A percentile compares a stretch with the other conserved stretches of the same genome.
phyloP scores from a whole-genome alignment of 2,888 invertebrate species.

The Apantesis nais region DNA sequence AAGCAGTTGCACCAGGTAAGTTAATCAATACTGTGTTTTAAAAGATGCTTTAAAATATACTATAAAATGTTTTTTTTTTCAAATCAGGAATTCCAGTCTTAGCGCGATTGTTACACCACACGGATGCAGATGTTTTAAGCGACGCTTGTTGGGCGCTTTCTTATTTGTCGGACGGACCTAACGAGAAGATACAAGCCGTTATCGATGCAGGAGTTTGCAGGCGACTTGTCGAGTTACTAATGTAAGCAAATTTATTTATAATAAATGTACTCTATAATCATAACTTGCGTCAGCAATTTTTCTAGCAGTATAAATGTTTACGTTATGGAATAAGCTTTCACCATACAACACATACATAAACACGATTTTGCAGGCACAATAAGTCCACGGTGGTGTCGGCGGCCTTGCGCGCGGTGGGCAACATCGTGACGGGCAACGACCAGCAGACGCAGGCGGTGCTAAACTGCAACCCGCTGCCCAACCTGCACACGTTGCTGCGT shows the following conservation, averaged over 20 bases:
- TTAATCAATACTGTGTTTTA: slow-evolving; percentile 12
- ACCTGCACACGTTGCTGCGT: slow-evolving; percentile 89
- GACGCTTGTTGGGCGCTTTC: slow-evolving; percentile 99
- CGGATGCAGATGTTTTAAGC: slow-evolving; percentile 95
- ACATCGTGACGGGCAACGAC: slow-evolving; percentile 99
- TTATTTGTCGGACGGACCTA: slow-evolving; percentile 97
- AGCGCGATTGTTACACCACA: slow-evolving; percentile 93
- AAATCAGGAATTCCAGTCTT: slow-evolving; percentile 92
- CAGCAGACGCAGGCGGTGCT: slow-evolving; percentile 97
- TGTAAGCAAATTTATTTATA: no score
- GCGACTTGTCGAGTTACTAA: slow-evolving; percentile 87
- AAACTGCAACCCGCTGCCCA: slow-evolving; percentile 95
- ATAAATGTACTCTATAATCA: no score
- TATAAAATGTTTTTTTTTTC: neutral
- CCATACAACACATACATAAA: no score
- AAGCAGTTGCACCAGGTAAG: slow-evolving; percentile 88
- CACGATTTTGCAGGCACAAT: slow-evolving; percentile 89
- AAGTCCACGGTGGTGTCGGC: slow-evolving; percentile 95
- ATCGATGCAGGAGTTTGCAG: slow-evolving; percentile 98
- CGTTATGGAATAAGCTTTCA: no score
- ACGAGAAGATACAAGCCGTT: slow-evolving; percentile 98
- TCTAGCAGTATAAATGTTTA: no score
- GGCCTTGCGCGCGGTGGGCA: slow-evolving; percentile 97
- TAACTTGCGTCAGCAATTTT: no score
- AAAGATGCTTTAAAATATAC: neutral